Evolutionary conservation across 2,888 invertebrate genomes (phyloP).

Genomic region (Lasioglossum pauxillum): DNA sequence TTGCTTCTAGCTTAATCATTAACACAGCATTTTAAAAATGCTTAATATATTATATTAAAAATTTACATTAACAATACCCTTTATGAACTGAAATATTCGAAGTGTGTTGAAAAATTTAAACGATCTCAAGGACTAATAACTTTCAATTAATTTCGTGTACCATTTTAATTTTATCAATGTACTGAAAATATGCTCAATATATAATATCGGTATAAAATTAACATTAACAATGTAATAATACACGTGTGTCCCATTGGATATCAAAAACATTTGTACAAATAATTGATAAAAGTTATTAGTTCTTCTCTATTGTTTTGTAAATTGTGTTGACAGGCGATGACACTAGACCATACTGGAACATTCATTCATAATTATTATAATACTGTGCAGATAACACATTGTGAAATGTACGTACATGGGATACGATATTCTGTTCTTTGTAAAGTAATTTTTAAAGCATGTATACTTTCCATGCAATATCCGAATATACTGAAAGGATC

Average conservation of each 20-base stretch:
- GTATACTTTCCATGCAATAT: conserved; percentile 61
- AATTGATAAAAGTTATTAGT: conserved; percentile 54
- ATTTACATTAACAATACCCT: conserved; percentile 57
- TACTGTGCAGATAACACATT: conserved; percentile 58
- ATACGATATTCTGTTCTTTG: conserved; percentile 60
- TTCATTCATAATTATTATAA: conserved; percentile 39
- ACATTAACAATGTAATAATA: not conserved
- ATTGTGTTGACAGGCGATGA: conserved; percentile 66
- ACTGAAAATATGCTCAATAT: conserved; percentile 28
- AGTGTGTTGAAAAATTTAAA: conserved; percentile 50
- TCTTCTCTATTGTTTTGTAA: conserved; percentile 61
- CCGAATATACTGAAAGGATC: conserved; percentile 58
- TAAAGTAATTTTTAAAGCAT: conserved; percentile 64
- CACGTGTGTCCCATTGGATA: not conserved
- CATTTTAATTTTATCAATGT: conserved; percentile 5
- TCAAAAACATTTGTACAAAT: conserved; percentile 24
- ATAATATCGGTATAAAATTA: conserved; percentile 26
- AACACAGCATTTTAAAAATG: conserved; percentile 61
- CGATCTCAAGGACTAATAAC: conserved; percentile 54
- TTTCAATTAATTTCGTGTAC: conserved; percentile 57
- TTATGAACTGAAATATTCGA: conserved; percentile 51
- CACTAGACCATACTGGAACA: conserved; percentile 55
- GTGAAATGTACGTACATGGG: conserved; percentile 57
- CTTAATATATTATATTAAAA: conserved; percentile 60
- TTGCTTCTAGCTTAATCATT: conserved; percentile 67